Conservation (phyloP, 2,113 vertebrate species). For the Aramus guarauna region DNA sequence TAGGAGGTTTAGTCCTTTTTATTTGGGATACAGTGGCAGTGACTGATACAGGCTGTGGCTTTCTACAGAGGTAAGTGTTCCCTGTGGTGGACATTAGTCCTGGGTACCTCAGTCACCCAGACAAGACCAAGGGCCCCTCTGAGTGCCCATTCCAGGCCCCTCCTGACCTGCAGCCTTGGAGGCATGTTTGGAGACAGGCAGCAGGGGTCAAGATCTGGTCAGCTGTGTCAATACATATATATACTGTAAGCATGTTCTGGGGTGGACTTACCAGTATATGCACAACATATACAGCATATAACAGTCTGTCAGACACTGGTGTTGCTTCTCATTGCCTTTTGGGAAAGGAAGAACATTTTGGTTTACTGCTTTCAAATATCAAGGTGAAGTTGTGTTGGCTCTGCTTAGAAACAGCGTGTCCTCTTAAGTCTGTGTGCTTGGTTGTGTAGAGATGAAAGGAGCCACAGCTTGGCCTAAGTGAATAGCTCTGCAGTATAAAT, state of each 20-base stretch:
- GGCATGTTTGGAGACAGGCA: not conserved
- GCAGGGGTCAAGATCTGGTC: not conserved
- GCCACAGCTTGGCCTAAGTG: not conserved
- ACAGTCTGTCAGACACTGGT: not conserved
- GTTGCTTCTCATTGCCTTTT: not conserved
- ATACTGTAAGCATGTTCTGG: fast-evolving
- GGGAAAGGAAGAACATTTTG: not conserved
- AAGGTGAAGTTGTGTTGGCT: not conserved
- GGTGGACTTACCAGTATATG: not conserved
- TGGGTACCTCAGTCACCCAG: not conserved
- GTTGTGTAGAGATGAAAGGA: not conserved
- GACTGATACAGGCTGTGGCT: not conserved
- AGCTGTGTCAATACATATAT: not conserved
- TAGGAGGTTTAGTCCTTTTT: not conserved
- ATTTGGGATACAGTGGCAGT: not conserved
- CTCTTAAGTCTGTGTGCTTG: not conserved
- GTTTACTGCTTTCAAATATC: not conserved
- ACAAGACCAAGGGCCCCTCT: not conserved
- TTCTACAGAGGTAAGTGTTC: not conserved
- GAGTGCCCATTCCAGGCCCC: not conserved
- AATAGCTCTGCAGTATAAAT: not conserved
- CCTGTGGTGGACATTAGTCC: not conserved
- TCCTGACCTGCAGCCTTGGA: not conserved
- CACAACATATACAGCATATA: not conserved
- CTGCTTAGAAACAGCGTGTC: not conserved